A percentile compares a stretch with the other conserved stretches of the same genome.
These are phyloP conservation scores for Phaethon lepturus DNA, from an alignment of 2,113 vertebrate genomes.

Conservation along the genomic window DNA sequence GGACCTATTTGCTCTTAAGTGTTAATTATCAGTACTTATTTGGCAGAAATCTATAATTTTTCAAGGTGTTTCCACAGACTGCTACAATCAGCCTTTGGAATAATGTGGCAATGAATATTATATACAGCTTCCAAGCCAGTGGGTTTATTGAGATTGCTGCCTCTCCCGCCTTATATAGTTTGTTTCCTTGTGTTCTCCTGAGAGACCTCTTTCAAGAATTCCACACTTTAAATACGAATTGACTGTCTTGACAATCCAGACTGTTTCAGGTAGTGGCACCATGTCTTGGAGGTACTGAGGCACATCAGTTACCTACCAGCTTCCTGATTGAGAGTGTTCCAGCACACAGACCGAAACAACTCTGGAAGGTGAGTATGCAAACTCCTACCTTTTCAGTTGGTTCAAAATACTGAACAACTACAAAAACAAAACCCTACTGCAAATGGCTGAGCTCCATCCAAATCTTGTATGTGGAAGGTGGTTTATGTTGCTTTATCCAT, in stretches of 20 bases:
- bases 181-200: neutral
- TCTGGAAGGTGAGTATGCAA: neutral
- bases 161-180: neutral
- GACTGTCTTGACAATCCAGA: neutral
- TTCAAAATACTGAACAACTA: neutral
- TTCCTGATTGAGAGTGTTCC: neutral
- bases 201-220: neutral
- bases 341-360: neutral
- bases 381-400: neutral
- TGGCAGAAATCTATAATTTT: neutral
- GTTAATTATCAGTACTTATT: neutral
- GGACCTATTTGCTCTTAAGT: neutral
- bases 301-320: fast-evolving
- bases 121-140: neutral
- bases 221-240: neutral
- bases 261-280: neutral
- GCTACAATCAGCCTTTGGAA: neutral
- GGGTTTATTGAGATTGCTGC: neutral
- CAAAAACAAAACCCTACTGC: neutral
- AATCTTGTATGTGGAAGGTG: neutral
- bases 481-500: neutral
- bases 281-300: neutral
- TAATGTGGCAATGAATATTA: neutral
- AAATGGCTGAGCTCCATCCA: neutral
- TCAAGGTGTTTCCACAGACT: neutral